phyloP scores from a whole-genome alignment of 1,140 invertebrate species.

The Diprion similis region DNA sequence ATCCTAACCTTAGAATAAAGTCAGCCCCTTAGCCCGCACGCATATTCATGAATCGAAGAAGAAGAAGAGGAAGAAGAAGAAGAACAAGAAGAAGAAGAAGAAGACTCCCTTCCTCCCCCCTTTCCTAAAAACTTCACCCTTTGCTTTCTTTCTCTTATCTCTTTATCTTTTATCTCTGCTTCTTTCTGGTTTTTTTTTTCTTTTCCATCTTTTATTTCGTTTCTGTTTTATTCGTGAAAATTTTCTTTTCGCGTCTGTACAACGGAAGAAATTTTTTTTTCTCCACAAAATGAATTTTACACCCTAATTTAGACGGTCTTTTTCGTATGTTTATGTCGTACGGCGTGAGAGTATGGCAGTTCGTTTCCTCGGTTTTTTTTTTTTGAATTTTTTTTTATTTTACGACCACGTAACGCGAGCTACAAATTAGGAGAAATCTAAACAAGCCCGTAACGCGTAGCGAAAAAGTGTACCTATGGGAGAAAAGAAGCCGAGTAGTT shows the following conservation, averaged over 20 bases:
- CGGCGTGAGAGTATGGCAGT: neutral
- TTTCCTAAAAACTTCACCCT: too few species aligned
- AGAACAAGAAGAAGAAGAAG: neutral
- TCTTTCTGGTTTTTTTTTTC: too few species aligned
- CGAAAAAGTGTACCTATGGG: neutral
- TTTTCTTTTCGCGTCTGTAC: too few species aligned
- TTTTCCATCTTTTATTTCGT: too few species aligned
- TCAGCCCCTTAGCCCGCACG: neutral
- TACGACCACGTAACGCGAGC: neutral
- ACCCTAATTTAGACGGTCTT: too few species aligned
- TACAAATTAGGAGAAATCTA: slow-evolving; percentile 9
- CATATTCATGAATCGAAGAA: neutral
- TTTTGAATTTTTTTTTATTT: slow-evolving; percentile 1
- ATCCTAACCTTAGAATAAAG: slow-evolving; percentile 38
- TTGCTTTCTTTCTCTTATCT: too few species aligned
- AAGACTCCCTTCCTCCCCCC: too few species aligned
- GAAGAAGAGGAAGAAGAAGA: neutral
- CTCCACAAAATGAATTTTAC: too few species aligned
- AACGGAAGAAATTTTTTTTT: too few species aligned
- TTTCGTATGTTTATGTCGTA: too few species aligned
- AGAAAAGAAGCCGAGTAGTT: neutral
- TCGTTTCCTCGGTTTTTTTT: neutral
- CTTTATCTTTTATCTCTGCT: too few species aligned
- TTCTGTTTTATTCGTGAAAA: too few species aligned
- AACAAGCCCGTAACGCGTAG: neutral